Conservation (phyloP, 2,797 vertebrate genomes). For the Danio tinwini region DNA sequence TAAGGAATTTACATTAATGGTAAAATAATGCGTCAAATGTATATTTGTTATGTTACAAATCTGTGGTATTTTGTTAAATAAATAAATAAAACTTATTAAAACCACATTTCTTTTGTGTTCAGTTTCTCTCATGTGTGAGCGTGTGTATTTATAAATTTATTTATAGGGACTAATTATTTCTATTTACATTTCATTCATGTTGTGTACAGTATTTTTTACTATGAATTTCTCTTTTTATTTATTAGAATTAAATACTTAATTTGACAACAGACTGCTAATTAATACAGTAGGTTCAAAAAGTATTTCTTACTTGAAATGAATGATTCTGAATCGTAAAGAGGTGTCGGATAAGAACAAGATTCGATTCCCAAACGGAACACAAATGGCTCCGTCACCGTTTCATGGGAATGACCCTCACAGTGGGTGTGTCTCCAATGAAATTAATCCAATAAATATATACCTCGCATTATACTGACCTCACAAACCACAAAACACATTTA, state of each 20-base stretch:
- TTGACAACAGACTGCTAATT: background rate
- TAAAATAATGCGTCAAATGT: no score
- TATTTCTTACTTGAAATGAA: background rate
- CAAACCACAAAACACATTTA: background rate
- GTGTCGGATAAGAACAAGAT: background rate
- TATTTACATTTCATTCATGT: no score
- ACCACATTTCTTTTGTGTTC: background rate
- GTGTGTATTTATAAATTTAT: no score
- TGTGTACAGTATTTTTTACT: no score
- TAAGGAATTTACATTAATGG: no score
- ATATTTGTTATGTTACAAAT: background rate
- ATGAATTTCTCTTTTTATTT: background rate
- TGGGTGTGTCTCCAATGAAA: conserved; percentile 43
- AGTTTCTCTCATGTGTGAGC: no score
- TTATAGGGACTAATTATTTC: no score
- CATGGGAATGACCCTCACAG: conserved; percentile 12
- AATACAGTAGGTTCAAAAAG: background rate
- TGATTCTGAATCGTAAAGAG: background rate
- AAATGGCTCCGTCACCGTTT: conserved; percentile 20
- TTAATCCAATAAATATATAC: background rate
- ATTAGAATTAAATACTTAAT: background rate
- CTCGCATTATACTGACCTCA: background rate
- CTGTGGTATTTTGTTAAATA: background rate
- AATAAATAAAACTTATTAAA: background rate
- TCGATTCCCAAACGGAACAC: background rate